phyloP scores from a whole-genome alignment of 2,797 vertebrate species.

The Numenius phaeopus region DNA sequence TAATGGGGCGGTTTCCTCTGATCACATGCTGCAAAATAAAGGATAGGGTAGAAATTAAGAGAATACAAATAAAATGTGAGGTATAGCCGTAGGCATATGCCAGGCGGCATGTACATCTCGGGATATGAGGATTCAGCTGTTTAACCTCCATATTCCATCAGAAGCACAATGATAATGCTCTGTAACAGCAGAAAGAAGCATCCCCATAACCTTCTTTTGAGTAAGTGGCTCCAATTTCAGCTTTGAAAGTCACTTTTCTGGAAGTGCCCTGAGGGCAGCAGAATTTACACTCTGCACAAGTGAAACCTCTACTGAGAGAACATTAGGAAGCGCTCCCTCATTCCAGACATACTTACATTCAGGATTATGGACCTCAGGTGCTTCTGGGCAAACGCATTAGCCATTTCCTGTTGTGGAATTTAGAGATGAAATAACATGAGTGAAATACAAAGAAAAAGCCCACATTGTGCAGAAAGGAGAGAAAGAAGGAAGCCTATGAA shows the following conservation, averaged over 20 bases:
- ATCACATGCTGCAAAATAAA: slow-evolving; percentile 89
- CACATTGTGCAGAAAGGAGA: background rate
- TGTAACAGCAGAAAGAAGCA: background rate
- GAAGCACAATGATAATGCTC: background rate
- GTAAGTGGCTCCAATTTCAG: background rate
- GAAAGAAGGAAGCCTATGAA: background rate
- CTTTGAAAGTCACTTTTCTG: background rate
- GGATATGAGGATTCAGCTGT: background rate
- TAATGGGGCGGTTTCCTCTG: slow-evolving; percentile 95
- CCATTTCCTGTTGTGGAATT: slow-evolving; percentile 90
- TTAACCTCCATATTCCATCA: background rate
- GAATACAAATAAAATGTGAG: background rate
- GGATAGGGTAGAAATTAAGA: background rate
- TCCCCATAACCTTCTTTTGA: background rate
- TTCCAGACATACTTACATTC: slow-evolving; percentile 64
- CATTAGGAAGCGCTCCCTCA: background rate
- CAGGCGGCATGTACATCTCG: background rate
- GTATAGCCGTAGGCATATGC: background rate
- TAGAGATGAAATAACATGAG: slow-evolving; percentile 52
- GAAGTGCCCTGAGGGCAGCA: background rate
- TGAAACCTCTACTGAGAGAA: background rate
- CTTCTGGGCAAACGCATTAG: slow-evolving; percentile 95
- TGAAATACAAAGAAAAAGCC: background rate
- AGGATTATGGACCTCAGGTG: slow-evolving; percentile 84
- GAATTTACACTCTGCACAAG: background rate